Evolutionary conservation across 2,888 invertebrate species (phyloP).

Genomic region (Steromphala cineraria): DNA sequence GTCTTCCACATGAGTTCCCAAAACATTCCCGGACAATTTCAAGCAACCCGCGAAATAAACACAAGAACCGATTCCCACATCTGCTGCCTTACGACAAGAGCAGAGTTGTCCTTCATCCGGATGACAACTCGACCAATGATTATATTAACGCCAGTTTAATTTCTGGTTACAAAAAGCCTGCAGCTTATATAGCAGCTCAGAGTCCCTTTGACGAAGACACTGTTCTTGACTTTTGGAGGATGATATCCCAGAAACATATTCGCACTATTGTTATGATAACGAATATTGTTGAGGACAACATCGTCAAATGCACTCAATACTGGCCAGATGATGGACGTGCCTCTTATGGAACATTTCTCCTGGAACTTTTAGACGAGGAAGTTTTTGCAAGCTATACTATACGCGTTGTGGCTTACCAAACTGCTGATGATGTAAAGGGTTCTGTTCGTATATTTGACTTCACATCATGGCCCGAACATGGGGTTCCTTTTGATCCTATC

Average conservation of each 20-base stretch:
- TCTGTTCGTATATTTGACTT: conserved; percentile 66
- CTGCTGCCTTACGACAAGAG: conserved; percentile 73
- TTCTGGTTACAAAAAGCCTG: conserved; percentile 74
- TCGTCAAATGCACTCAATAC: conserved; percentile 91
- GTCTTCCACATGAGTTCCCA: conserved; percentile 58
- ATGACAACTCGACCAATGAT: conserved; percentile 49
- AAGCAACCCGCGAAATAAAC: conserved; percentile 49
- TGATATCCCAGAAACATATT: conserved; percentile 76
- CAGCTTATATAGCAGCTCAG: conserved; percentile 78
- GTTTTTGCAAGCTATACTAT: conserved; percentile 92
- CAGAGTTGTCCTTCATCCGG: conserved; percentile 60
- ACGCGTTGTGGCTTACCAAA: conserved; percentile 48
- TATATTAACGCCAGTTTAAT: conserved; percentile 72
- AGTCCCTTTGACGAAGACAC: conserved; percentile 76
- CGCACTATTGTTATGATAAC: conserved; percentile 77
- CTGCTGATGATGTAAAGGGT: conserved; percentile 39
- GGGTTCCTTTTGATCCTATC: conserved; percentile 68
- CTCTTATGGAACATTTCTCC: conserved; percentile 89
- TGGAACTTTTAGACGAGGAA: conserved; percentile 90
- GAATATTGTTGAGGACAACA: conserved; percentile 75
- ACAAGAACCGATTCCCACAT: conserved; percentile 70
- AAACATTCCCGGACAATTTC: conserved; percentile 55
- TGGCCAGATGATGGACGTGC: conserved; percentile 83
- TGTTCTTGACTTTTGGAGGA: conserved; percentile 77
- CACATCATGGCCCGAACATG: conserved; percentile 73